Base-by-base conservation (phyloP, 2,888 invertebrate genomes). In the Agrotis clavis region DNA sequence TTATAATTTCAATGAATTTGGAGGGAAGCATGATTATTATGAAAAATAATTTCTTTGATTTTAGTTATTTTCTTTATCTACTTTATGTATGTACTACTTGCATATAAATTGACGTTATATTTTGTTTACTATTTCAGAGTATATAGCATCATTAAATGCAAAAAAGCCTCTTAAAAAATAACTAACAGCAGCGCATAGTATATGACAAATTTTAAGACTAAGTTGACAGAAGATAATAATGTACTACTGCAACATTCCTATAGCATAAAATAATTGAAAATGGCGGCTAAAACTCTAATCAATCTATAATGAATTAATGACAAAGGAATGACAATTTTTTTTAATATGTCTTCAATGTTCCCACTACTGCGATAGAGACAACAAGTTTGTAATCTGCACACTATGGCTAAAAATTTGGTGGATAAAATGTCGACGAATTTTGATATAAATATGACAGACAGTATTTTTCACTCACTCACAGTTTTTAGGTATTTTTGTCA, bases 71-170 rank as follows among this genome's bases (percentile, higher is more conserved):
- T 48, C 11, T 5, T 79, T 70, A 47, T 50, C 71, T 69, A 35
- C 41, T 41, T 16, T 72, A 64, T 73, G 30, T 64, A 75, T 41
- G 41, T 18, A n/a, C 35, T 74, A 47, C 19, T 59, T 53, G n/a
- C 30, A 56, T 82, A 19, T 69, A 64, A 73, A 78, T 82, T 81
- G 66, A 77, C 60, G 62, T 73, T 71, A 79, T 81, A 90, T 94
- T 93, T 91, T 94, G 90, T 95, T 95, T 95, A 90, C 92, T 89
- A 81, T 95, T 96, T 96, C 95, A 96, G 96, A 96, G 83, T 96
- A 94, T 94, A 92, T 95, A 92, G 91, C 93, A 86, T 95, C 96
- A 90, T 90, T 96, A 94, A 78, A 78, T 78, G 77, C 81, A 76
- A 95, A 94, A 91, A 94, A 93, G 88, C 92, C 92, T 85, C 68